These are phyloP conservation scores for Montipora capricornis DNA, from an alignment of 64 coral and sea anemone genomes.

Conservation along the genomic window DNA sequence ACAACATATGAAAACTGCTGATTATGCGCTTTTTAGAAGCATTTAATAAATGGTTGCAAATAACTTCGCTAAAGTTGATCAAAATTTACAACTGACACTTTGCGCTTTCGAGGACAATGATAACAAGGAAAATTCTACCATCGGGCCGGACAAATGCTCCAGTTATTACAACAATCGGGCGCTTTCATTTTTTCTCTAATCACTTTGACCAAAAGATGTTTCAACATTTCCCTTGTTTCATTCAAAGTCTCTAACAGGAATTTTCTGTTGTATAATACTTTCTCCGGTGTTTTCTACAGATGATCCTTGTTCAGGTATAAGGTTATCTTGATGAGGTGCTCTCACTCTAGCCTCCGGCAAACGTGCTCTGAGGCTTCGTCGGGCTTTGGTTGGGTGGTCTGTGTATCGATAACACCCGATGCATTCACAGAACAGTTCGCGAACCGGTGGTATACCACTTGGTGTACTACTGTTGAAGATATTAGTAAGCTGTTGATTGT, in stretches of 20 bases:
- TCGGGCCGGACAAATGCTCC: background rate
- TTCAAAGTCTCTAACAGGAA: no score
- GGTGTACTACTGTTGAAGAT: background rate
- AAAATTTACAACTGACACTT: no score
- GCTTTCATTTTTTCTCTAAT: background rate
- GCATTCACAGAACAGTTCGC: background rate
- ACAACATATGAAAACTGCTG: no score
- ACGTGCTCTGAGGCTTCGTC: no score
- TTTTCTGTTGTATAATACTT: background rate
- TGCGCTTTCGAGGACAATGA: no score
- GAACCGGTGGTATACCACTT: constrained; percentile 5
- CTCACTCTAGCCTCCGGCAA: background rate
- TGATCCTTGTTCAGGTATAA: background rate
- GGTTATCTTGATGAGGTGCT: background rate
- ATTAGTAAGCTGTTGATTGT: background rate
- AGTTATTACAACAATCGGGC: background rate
- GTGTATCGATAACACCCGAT: constrained; percentile 4
- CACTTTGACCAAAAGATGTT: background rate
- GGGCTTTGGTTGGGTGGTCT: background rate
- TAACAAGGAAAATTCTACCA: no score
- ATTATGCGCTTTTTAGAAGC: no score
- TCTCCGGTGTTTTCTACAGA: background rate
- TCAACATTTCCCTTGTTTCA: background rate
- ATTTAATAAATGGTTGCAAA: no score
- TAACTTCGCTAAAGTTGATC: no score